Percentiles rank a stretch among this genome's conserved stretches.
These are phyloP conservation scores for Lagorchestes hirsutus DNA, from an alignment of 2,797 vertebrate species.

Conservation along the genomic window DNA sequence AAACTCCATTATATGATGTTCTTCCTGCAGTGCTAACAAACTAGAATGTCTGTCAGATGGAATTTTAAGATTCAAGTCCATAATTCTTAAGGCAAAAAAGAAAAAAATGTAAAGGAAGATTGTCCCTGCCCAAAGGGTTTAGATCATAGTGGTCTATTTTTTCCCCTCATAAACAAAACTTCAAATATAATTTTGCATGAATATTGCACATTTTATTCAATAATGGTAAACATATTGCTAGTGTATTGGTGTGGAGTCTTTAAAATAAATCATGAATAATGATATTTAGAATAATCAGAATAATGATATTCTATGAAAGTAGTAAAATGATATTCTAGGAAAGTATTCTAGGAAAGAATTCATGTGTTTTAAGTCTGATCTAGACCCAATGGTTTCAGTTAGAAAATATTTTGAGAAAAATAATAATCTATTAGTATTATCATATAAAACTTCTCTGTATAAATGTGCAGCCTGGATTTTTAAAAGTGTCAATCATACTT, in stretches of 20 bases:
- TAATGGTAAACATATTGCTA: neutral
- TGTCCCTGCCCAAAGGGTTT: neutral
- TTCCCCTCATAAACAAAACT: neutral
- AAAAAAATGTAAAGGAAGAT: neutral
- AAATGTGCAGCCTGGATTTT: constrained; percentile 73
- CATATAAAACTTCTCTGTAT: constrained; percentile 40
- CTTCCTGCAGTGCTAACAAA: neutral
- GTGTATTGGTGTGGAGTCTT: neutral
- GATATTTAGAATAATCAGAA: neutral
- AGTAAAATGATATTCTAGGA: neutral
- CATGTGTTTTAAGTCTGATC: constrained; percentile 39
- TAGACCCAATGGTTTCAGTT: constrained; percentile 42
- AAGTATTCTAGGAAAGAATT: constrained; percentile 22
- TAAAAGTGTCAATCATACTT: constrained; percentile 76
- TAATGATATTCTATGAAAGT: constrained; percentile 17
- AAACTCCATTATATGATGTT: neutral
- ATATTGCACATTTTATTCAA: neutral
- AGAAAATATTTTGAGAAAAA: constrained; percentile 60
- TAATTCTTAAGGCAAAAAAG: neutral
- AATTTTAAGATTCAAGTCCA: neutral
- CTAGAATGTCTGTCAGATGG: neutral
- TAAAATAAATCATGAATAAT: neutral
- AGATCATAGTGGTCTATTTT: neutral
- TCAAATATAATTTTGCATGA: neutral
- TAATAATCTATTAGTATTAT: constrained; percentile 65